phyloP scores from a whole-genome alignment of 2,113 vertebrate genomes.

The Chloropsis cyanopogon region DNA sequence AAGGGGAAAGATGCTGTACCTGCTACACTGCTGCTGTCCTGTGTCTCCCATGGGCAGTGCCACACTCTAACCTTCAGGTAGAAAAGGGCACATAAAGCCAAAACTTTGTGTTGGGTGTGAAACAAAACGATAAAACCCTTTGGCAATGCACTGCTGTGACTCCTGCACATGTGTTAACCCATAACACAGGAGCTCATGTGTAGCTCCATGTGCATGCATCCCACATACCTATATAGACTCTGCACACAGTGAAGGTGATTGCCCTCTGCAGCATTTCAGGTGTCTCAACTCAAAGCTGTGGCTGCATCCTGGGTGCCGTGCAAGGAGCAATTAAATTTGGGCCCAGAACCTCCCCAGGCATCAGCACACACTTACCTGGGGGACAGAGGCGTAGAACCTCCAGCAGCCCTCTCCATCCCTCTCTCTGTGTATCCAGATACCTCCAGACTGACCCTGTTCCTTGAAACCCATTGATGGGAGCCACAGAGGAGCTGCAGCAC shows the following conservation, averaged over 20 bases:
- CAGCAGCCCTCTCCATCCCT: background rate
- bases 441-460: background rate
- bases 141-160: background rate
- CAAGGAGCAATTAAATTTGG: background rate
- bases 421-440: background rate
- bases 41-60: background rate
- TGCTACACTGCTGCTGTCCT: background rate
- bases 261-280: background rate
- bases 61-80: background rate
- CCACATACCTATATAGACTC: rapidly evolving
- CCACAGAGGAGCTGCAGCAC: background rate
- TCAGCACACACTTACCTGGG: background rate
- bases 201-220: rapidly evolving
- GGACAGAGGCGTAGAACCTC: background rate
- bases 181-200: background rate
- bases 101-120: background rate
- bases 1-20: background rate
- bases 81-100: background rate
- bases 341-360: background rate
- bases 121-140: background rate
- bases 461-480: background rate
- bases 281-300: background rate
- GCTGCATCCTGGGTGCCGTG: too few species aligned
- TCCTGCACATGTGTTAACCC: rapidly evolving
- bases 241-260: background rate